Percentiles rank a stretch among this genome's conserved stretches.
These are phyloP conservation scores for Donacobius atricapilla DNA, from an alignment of 2,113 vertebrate genomes.

Conservation along the genomic window DNA sequence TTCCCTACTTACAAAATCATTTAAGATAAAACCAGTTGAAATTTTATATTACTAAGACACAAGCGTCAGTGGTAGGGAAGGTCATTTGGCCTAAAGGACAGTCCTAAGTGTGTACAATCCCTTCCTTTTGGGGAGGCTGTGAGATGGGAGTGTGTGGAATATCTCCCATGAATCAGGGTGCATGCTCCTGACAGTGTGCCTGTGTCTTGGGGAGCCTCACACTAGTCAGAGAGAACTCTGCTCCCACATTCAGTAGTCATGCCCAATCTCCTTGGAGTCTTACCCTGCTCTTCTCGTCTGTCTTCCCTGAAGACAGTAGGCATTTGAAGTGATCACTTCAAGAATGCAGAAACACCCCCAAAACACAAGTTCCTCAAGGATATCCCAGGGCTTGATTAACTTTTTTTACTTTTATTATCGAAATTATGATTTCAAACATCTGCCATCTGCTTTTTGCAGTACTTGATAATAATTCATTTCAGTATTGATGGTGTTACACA, in stretches of 20 bases:
- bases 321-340: not conserved
- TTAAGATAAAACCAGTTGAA: not conserved
- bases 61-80: not conserved
- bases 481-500: not conserved
- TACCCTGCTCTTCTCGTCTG: not conserved
- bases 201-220: not conserved
- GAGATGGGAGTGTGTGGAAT: no score
- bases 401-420: not conserved
- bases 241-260: not conserved
- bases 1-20: not conserved
- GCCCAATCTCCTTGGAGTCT: not conserved
- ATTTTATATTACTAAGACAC: not conserved
- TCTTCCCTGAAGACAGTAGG: not conserved
- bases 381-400: not conserved
- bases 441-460: not conserved
- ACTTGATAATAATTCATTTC: not conserved
- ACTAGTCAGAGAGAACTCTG: not conserved
- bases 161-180: rapidly evolving
- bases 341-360: not conserved
- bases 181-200: rapidly evolving
- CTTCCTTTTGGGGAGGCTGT: not conserved
- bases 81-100: not conserved
- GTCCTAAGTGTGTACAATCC: not conserved
- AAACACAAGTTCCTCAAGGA: not conserved
- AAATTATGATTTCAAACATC: not conserved